These are phyloP conservation scores for Penelope pileata DNA, from an alignment of 2,113 vertebrate genomes.

Conservation along the genomic window DNA sequence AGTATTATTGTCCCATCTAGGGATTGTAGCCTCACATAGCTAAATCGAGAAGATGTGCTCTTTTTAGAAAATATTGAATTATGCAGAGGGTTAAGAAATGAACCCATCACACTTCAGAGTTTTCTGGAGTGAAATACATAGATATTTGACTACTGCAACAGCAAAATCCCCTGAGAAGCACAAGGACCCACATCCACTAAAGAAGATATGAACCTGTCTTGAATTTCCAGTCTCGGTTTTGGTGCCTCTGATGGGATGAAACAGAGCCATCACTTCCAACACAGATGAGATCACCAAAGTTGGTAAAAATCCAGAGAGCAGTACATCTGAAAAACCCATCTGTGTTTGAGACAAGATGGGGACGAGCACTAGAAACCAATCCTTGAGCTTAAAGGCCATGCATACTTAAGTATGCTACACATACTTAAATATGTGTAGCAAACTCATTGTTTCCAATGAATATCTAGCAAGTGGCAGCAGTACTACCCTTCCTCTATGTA, in stretches of 20 bases:
- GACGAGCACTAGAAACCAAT: not conserved
- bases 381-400: not conserved
- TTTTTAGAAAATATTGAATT: not conserved
- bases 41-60: not conserved
- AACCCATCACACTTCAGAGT: not conserved
- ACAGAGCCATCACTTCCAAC: not conserved
- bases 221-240: not conserved
- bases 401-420: too few relatives aligned
- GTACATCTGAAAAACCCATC: not conserved
- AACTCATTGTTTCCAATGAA: not conserved
- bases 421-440: not conserved
- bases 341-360: not conserved
- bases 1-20: not conserved
- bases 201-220: not conserved
- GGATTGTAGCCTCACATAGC: not conserved
- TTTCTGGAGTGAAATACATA: not conserved
- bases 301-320: not conserved
- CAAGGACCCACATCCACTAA: not conserved
- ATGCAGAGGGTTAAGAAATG: not conserved
- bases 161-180: not conserved
- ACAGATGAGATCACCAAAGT: rapidly evolving
- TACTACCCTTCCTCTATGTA: not conserved
- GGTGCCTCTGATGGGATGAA: not conserved
- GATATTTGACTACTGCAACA: not conserved
- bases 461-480: not conserved